Evolutionary conservation across 2,888 invertebrate genomes (phyloP), one percentile per base, ranked within the genome.

Genomic region (Lycaena phlaeas): DNA sequence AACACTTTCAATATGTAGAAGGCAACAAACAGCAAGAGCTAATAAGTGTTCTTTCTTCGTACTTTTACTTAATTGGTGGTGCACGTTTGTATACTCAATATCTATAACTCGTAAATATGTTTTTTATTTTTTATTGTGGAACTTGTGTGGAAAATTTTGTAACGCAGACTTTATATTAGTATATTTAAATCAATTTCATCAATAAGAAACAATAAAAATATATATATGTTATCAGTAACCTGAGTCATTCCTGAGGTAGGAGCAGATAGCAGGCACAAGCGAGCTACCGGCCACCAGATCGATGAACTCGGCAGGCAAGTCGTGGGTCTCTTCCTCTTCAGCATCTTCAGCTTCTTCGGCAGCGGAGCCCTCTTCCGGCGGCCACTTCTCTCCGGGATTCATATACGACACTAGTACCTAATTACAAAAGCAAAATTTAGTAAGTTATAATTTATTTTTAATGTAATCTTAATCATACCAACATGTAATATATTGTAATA

Each of bases 181-280:
- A n/a, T n/a, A n/a, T n/a, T n/a, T n/a, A n/a, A n/a, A n/a, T n/a
- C n/a, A n/a, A n/a, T n/a, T n/a, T n/a, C n/a, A n/a, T n/a, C n/a
- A n/a, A n/a, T n/a, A n/a, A n/a, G n/a, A n/a, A n/a, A n/a, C n/a
- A n/a, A n/a, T n/a, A n/a, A n/a, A n/a, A n/a, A n/a, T n/a, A n/a
- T n/a, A n/a, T n/a, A n/a, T n/a, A 36, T 30, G 14, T 6, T 18
- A 14, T 49, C 53, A 53, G n/a, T 15, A 59, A 90, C 91, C 89
- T 10, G 97, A 97, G 75, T 97, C 97, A 62, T 97, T 97, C 54
- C 96, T 87, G 40, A 97, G 86, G 65, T 97, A 97, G 0, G 95
- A 95, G 58, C 94, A 93, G 15, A 96, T 87, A 14, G 94, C 95
- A 12, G 95, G 93, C 46, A 97, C 87, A 12, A 97, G 86, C 57